A percentile compares a stretch with the other conserved stretches of the same genome.
Evolutionary conservation across 2,888 invertebrate genomes (phyloP).

Genomic region (Rapana venosa): DNA sequence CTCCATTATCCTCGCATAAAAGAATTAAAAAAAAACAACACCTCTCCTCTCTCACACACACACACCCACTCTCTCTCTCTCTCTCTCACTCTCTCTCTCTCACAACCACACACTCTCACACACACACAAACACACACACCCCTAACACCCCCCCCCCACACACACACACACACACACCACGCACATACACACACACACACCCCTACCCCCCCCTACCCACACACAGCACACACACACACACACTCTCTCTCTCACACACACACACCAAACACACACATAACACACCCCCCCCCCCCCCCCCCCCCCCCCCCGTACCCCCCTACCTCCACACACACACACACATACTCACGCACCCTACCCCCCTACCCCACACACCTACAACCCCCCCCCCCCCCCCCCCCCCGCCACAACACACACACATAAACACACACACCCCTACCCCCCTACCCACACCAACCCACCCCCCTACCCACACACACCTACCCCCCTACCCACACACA

Average conservation of each 20-base stretch:
- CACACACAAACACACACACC: slow-evolving; percentile 14
- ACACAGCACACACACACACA: not conserved
- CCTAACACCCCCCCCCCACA: not conserved
- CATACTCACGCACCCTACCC: not conserved
- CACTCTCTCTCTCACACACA: not conserved
- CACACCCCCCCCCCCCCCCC: no score
- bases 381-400: not conserved
- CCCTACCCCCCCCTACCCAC: not conserved
- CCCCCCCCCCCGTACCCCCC: no score
- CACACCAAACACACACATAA: slow-evolving; percentile 14
- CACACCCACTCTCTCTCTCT: no score
- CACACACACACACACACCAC: not conserved
- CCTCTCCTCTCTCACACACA: no score
- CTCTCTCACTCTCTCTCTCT: no score
- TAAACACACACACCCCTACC: not conserved
- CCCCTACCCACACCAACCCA: not conserved
- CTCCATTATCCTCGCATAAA: no score
- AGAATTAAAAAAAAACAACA: no score
- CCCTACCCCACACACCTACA: not conserved
- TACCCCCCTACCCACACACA: not conserved
- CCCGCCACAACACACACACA: not conserved
- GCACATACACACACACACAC: not conserved
- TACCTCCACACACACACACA: not conserved
- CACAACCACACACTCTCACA: not conserved
- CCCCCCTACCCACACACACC: not conserved